Percentiles rank a stretch among this genome's conserved stretches.
Conservation (phyloP, 2,888 invertebrate species). For the Malachius bipustulatus region DNA sequence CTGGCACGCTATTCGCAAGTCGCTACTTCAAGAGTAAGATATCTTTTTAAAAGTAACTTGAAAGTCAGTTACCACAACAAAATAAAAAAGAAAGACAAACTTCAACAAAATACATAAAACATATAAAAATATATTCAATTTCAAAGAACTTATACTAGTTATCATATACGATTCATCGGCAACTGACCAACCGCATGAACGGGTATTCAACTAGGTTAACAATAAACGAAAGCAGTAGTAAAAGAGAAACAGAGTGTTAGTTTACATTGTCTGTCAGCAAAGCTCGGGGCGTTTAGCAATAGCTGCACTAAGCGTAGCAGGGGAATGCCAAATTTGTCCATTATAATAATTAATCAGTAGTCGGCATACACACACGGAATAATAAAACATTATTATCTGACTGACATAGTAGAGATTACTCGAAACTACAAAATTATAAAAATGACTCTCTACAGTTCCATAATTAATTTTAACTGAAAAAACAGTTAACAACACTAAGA, state of each 20-base stretch:
- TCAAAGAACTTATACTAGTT: slow-evolving; percentile 25
- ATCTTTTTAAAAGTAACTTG: slow-evolving; percentile 1
- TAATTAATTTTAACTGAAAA: no score
- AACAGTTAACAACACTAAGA: no score
- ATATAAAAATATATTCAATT: slow-evolving; percentile 31
- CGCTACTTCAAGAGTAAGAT: slow-evolving; percentile 7
- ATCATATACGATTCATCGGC: slow-evolving; percentile 25
- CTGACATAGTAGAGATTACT: no score
- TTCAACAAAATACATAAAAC: slow-evolving; percentile 31
- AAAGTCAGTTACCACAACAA: slow-evolving; percentile 26
- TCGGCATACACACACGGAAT: no score
- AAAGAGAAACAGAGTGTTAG: slow-evolving; percentile 27
- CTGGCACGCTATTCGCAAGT: slow-evolving; percentile 8
- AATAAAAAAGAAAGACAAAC: slow-evolving; percentile 24
- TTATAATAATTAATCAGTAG: not conserved
- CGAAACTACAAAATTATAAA: no score
- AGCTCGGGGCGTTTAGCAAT: slow-evolving; percentile 29
- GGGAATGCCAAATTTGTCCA: not conserved
- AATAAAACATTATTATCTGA: no score
- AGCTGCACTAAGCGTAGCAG: slow-evolving; percentile 25
- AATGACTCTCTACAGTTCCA: no score
- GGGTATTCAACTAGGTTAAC: slow-evolving; percentile 27
- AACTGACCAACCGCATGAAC: slow-evolving; percentile 31
- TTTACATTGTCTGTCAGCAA: slow-evolving; percentile 31
- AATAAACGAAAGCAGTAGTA: slow-evolving; percentile 24